Base-by-base conservation (phyloP, 92 coral and sea anemone species). In the Palythoa heliodiscus region DNA sequence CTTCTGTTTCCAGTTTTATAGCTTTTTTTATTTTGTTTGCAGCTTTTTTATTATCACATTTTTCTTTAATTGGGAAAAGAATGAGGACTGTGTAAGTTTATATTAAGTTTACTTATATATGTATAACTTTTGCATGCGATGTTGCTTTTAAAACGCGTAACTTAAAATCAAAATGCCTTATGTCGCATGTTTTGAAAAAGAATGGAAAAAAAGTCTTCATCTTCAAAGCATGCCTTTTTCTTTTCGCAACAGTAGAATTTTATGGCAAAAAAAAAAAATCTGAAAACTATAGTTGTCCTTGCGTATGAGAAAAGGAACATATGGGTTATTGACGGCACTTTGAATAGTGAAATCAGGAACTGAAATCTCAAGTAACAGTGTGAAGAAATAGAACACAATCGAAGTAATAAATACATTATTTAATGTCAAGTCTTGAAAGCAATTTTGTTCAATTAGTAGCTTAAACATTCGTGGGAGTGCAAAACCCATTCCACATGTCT, bases 401-500 rank as follows among this genome's bases (percentile, higher is more conserved):
- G 80, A 48, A 38, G 82, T 75, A 75, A 82, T 73, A 86, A 80
- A 72, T 57, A 58, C 55, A 35, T 70, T 76, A 60, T 78, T 86
- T 74, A 83, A 86, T 85, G 86, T 82, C 89, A 24, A 67, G 87
- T 90, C 77, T 87, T 71, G 90, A 82, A 69, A 60, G 70, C 92
- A 89, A 90, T 87, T 87, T 90, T 64, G 86, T 90, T 90, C 90
- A 89, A 93, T 91, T 91, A 93, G 85, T 63, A 86, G 76, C 82
- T 68, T 64, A 67, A 75, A 83, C 86, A 84, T 74, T 78, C 77
- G 78, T 60, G 82, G 90, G 78, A 55, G 82, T 87, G 50, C 58
- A 53, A 82, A 63, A 66, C 72, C 48, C 60, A 79, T 84, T 87
- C 83, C 92, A 94, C 85, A 94, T 94, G 93, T 86, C 87, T 57